phyloP scores from a whole-genome alignment of 2,888 invertebrate species.

The Ectobius pallidus region DNA sequence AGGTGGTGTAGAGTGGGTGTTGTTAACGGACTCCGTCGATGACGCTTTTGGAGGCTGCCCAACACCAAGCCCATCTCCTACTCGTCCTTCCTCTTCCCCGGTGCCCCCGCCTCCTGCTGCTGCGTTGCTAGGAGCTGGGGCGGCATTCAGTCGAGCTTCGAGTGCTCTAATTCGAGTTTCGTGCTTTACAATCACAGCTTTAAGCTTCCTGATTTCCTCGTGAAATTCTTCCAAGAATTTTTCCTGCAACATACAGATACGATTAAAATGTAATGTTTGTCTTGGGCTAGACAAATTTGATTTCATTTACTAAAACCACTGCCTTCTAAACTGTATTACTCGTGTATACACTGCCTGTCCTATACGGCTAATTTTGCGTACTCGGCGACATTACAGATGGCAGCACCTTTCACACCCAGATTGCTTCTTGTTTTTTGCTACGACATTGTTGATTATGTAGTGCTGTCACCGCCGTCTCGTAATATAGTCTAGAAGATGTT shows the following conservation, averaged over 20 bases:
- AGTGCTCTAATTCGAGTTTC: conserved; percentile 84
- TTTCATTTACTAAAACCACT: too few species aligned
- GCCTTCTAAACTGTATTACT: too few species aligned
- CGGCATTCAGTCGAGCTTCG: conserved; percentile 59
- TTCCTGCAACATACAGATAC: conserved; percentile 58
- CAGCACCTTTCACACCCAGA: too few species aligned
- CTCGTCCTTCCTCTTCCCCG: conserved; percentile 41
- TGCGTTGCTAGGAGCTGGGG: background rate
- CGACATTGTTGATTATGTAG: too few species aligned
- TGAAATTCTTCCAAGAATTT: conserved; percentile 82
- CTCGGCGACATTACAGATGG: too few species aligned
- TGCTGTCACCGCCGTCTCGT: too few species aligned
- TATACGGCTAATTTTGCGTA: too few species aligned
- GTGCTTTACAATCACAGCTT: conserved; percentile 93
- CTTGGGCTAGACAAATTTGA: too few species aligned
- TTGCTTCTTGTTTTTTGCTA: too few species aligned
- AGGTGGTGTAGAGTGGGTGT: conserved; percentile 42
- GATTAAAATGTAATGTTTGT: background rate
- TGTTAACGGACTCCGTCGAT: conserved; percentile 41
- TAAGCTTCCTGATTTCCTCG: conserved; percentile 89
- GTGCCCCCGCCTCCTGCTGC: background rate
- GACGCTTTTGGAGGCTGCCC: conserved; percentile 38
- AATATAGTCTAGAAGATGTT: too few species aligned
- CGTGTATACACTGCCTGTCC: too few species aligned
- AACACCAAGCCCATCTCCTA: conserved; percentile 42